Evolutionary conservation across 30 jellyfish, hydroid and myxozoan genomes (phyloP).

Genomic region (Hydractinia echinata): DNA sequence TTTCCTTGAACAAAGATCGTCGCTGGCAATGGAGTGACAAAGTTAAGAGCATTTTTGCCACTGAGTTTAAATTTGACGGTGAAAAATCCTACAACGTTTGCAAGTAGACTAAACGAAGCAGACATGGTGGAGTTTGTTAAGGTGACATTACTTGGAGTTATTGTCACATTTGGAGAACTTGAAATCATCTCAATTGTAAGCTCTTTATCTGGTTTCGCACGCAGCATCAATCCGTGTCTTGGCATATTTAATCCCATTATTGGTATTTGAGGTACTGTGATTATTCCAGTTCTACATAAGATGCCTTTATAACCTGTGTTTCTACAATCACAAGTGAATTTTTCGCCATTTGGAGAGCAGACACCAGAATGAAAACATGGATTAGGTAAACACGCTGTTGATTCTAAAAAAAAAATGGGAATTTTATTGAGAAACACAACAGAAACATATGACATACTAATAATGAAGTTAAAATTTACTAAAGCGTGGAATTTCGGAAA

Average conservation of each 20-base stretch:
- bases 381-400: slow-evolving; percentile 53
- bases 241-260: neutral
- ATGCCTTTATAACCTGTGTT: slow-evolving; percentile 46
- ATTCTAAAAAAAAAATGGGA: slow-evolving; percentile 18
- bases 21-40: slow-evolving; percentile 25
- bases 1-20: slow-evolving; percentile 19
- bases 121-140: slow-evolving; percentile 7
- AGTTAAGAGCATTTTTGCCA: slow-evolving; percentile 29
- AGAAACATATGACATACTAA: too few species aligned
- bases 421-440: neutral
- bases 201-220: slow-evolving; percentile 39
- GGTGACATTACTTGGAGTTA: slow-evolving; percentile 28
- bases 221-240: slow-evolving; percentile 1
- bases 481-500: too few species aligned
- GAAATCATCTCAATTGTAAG: slow-evolving; percentile 22
- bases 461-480: too few species aligned
- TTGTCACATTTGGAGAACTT: neutral
- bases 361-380: slow-evolving; percentile 58
- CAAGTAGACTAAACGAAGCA: neutral
- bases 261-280: slow-evolving; percentile 36
- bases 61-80: slow-evolving; percentile 18
- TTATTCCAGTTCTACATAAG: slow-evolving; percentile 44
- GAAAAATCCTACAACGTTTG: slow-evolving; percentile 24
- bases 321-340: slow-evolving; percentile 37
- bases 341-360: slow-evolving; percentile 15